A percentile compares a stretch with the other conserved stretches of the same genome.
Evolutionary conservation across 2,797 vertebrate genomes (phyloP).

Genomic region (Enteromius treurensis): DNA sequence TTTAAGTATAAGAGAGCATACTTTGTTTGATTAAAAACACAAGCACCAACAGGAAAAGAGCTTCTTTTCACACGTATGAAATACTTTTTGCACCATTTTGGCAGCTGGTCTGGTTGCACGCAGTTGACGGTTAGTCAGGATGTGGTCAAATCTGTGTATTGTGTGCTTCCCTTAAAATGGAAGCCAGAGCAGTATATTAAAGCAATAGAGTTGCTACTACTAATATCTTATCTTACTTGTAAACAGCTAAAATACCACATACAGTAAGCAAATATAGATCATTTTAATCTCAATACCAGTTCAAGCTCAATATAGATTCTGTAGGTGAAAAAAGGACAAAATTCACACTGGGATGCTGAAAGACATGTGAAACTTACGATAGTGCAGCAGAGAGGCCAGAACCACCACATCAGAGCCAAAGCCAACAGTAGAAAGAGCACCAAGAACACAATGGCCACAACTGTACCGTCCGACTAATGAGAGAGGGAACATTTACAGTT

Average conservation of each 20-base stretch:
- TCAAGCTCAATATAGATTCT: not conserved
- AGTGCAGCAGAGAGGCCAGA: constrained; percentile 97
- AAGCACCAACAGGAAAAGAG: not conserved
- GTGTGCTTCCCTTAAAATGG: not conserved
- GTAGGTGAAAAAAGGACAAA: not conserved
- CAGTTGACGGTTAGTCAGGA: constrained; percentile 22
- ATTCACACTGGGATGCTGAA: not conserved
- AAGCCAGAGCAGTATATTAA: not conserved
- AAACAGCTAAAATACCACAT: constrained; percentile 2
- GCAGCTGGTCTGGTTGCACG: not conserved
- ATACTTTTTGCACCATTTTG: not conserved
- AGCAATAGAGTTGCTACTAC: not conserved
- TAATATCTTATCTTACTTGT: not conserved
- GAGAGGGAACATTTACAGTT: constrained; percentile 25
- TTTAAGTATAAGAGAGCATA: constrained; percentile 11
- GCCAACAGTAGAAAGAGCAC: constrained; percentile 83
- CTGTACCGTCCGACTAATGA: constrained; percentile 81
- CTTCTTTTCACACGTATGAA: not conserved
- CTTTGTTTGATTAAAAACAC: not conserved
- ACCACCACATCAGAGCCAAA: constrained; percentile 93
- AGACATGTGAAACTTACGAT: constrained; percentile 84
- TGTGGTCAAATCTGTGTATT: constrained; percentile 2
- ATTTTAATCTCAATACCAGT: not conserved
- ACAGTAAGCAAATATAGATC: constrained; percentile 5
- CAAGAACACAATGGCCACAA: constrained; percentile 85